Evolutionary conservation across 2,888 invertebrate species (phyloP).

Genomic region (Agrotis puta): DNA sequence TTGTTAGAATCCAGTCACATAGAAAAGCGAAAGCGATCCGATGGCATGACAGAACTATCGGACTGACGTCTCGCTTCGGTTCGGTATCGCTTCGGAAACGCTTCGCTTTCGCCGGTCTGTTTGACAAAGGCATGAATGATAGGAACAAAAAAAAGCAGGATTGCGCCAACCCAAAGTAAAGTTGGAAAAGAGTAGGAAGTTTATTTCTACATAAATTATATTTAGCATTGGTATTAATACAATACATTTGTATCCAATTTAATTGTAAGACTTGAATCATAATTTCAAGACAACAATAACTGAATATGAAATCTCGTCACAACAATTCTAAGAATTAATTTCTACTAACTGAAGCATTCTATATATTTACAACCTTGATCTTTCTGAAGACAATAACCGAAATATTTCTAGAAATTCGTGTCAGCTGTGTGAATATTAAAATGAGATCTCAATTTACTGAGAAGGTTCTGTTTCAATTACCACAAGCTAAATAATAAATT

Average conservation of each 20-base stretch:
- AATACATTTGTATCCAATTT: background rate
- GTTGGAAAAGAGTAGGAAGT: too few species aligned
- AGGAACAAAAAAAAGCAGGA: too few species aligned
- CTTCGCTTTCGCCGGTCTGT: too few species aligned
- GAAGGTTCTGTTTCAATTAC: constrained; percentile 43
- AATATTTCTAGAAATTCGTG: constrained; percentile 7
- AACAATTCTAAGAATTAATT: background rate
- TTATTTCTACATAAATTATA: too few species aligned
- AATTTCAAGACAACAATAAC: background rate
- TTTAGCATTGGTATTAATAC: too few species aligned
- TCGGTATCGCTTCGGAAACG: too few species aligned
- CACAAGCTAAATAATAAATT: constrained; percentile 33
- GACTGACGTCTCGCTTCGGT: too few species aligned
- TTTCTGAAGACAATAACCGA: constrained; percentile 19
- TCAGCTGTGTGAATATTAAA: constrained; percentile 5
- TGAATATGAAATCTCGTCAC: background rate
- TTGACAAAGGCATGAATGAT: too few species aligned
- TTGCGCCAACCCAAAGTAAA: too few species aligned
- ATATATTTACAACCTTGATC: constrained; percentile 2
- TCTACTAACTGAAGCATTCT: background rate
- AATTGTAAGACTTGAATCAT: background rate
- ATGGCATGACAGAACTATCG: too few species aligned
- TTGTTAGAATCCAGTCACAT: too few species aligned
- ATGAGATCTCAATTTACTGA: constrained; percentile 21
- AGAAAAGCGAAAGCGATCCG: too few species aligned